A percentile compares a stretch with the other conserved stretches of the same genome.
Evolutionary conservation across 1,140 invertebrate species (phyloP).

Genomic region (Potamilus streckersoni): DNA sequence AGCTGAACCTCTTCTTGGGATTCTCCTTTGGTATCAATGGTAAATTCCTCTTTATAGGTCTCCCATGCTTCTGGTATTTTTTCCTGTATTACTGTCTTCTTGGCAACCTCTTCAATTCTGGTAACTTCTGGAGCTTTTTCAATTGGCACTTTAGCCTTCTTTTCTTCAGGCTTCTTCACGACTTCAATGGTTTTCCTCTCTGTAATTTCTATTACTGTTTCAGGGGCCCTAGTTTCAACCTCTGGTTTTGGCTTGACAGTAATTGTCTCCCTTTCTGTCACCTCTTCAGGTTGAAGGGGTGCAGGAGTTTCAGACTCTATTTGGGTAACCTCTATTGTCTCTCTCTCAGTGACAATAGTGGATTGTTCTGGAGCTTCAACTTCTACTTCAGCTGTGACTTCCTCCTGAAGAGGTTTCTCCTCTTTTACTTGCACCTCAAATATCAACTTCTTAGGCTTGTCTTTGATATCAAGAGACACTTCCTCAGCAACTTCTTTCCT

Average conservation of each 20-base stretch:
- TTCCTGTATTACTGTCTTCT: constrained; percentile 22
- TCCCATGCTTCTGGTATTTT: constrained; percentile 44
- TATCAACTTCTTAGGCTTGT: background rate
- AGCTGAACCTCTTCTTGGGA: constrained; percentile 50
- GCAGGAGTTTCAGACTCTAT: constrained; percentile 33
- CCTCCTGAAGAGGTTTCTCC: constrained; percentile 19
- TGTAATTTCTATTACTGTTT: constrained; percentile 38
- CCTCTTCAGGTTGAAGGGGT: constrained; percentile 30
- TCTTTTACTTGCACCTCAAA: background rate
- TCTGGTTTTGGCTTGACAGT: constrained; percentile 22
- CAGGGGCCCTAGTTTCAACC: constrained; percentile 41
- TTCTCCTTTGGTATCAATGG: constrained; percentile 43
- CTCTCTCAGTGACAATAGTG: constrained; percentile 30
- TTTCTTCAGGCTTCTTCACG: constrained; percentile 36
- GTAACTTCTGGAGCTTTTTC: constrained; percentile 13
- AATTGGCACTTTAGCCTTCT: constrained; percentile 34
- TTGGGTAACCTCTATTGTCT: constrained; percentile 24
- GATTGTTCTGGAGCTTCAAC: constrained; percentile 34
- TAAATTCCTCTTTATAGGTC: constrained; percentile 52
- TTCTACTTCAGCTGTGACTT: constrained; percentile 21
- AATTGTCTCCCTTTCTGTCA: constrained; percentile 36
- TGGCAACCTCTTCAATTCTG: constrained; percentile 29
- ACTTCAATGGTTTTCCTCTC: constrained; percentile 35
- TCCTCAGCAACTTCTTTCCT: background rate
- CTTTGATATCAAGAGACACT: background rate